A percentile compares a stretch with the other conserved stretches of the same genome.
phyloP scores from a whole-genome alignment of 2,113 vertebrate genomes.

The Festucalex cinctus region DNA sequence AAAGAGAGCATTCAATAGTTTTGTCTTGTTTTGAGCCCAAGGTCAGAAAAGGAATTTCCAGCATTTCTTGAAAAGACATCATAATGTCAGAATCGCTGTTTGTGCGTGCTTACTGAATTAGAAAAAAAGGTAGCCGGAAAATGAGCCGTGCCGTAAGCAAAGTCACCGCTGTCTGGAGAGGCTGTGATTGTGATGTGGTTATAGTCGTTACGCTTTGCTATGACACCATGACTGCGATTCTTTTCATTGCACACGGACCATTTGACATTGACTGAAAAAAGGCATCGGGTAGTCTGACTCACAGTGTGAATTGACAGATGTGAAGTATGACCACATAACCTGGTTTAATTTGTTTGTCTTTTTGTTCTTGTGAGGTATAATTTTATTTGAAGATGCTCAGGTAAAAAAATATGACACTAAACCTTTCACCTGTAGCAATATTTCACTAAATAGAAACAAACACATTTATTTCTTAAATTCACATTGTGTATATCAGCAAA shows the following conservation, averaged over 20 bases:
- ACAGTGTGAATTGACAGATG: neutral
- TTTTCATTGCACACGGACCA: neutral
- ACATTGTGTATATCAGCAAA: too few relatives aligned
- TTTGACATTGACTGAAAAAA: constrained; percentile 3
- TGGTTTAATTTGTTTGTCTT: neutral
- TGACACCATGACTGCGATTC: neutral
- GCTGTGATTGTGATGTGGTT: neutral
- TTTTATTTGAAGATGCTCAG: neutral
- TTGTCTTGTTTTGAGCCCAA: neutral
- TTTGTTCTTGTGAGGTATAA: neutral
- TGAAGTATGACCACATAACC: neutral
- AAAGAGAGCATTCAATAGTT: neutral
- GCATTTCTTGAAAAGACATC: neutral
- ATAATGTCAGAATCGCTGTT: neutral
- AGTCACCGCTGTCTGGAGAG: constrained; percentile 3
- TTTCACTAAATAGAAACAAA: too few relatives aligned
- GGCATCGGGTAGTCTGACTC: neutral
- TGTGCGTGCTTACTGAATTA: constrained; percentile 2
- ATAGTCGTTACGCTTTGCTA: neutral
- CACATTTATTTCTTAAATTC: too few relatives aligned
- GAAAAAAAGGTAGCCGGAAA: neutral
- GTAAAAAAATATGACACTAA: neutral
- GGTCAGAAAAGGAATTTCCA: neutral
- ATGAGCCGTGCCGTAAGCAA: constrained; percentile 2
- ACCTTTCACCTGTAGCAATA: too few relatives aligned